Evolutionary conservation across 2,113 vertebrate genomes (phyloP).

Genomic region (Odobenus rosmarus): DNA sequence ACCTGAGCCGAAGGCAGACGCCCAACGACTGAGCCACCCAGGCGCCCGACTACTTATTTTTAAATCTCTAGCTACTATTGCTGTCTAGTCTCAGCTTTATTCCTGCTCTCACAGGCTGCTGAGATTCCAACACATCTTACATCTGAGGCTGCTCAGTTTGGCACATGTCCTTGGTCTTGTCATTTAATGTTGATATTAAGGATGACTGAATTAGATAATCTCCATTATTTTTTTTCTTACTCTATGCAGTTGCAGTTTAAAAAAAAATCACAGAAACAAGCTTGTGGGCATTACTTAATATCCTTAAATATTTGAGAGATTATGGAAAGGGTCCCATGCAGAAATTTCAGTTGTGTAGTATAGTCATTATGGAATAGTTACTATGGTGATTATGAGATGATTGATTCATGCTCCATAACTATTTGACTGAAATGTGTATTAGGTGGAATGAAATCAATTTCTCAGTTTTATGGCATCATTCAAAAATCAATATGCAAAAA

Average conservation of each 20-base stretch:
- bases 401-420: neutral
- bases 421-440: neutral
- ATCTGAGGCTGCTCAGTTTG: neutral
- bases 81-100: neutral
- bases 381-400: neutral
- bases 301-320: neutral
- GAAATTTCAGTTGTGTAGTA: neutral
- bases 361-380: neutral
- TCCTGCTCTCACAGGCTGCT: neutral
- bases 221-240: neutral
- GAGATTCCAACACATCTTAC: neutral
- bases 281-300: neutral
- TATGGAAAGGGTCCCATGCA: neutral
- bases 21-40: no score
- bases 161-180: neutral
- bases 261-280: neutral
- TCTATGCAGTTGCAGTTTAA: neutral
- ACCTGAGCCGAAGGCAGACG: no score
- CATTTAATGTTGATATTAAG: neutral
- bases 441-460: neutral
- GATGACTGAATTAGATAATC: neutral
- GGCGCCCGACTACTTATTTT: neutral
- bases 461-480: neutral
- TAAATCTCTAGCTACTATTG: neutral
- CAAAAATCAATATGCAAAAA: neutral